Evolutionary conservation across 1,140 invertebrate species (phyloP), one percentile per base, ranked within the genome.

Genomic region (Polypedilum pembai): DNA sequence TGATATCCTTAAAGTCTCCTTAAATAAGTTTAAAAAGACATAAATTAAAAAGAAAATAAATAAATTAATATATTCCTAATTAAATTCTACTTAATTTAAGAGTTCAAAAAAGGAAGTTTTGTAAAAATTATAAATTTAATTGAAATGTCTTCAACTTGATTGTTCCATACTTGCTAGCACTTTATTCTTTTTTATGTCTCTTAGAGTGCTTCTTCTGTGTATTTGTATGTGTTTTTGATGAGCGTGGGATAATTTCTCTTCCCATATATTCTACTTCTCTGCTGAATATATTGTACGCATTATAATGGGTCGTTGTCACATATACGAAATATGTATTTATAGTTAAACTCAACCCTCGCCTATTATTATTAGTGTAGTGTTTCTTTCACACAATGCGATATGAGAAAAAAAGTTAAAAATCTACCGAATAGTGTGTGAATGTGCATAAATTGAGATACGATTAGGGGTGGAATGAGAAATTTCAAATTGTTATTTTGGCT

Each of bases 401-500:
- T 56, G 45, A n/a, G 45, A 56, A 56, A n/a, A 45, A n/a, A 56
- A 56, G 45, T 56, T 56, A 56, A 56, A 56, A 56, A 56, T 56
- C 45, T n/a, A n/a, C 24, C 8, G 12, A 56, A 56, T n/a, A 56
- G 45, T 56, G 45, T 56, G 45, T 56, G 45, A 56, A 56, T 56
- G 45, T 15, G 45, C 45, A 56, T 56, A 56, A n/a, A 56, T 56
- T 56, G 45, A 56, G 12, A n/a, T n/a, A n/a, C 45, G n/a, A n/a
- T 56, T n/a, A 56, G 45, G 45, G 45, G 45, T 56, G 45, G 45
- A 56, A 56, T 56, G 45, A n/a, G 45, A 33, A 33, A n/a, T 56
- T 56, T 56, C 8, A 15, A 56, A 56, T 56, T 33, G 24, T 33
- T 33, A n/a, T 33, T 33, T 33, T 1, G 24, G 2, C 24, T 56